Base-by-base conservation (phyloP, 2,797 vertebrate species). In the Eupleurogrammus muticus region DNA sequence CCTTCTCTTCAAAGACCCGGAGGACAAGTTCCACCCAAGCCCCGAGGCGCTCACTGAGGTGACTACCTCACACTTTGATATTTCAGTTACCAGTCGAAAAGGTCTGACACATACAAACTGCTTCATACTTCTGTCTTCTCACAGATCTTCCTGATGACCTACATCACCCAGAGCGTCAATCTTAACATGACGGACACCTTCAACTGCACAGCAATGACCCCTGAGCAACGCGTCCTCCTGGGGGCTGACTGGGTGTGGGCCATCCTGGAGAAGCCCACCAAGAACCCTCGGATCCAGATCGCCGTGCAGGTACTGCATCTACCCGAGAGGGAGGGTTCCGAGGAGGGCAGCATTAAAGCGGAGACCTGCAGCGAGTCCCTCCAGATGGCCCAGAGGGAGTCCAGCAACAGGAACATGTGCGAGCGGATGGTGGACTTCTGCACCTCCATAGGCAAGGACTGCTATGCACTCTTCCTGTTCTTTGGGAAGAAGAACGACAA, bases 231-330 rank as follows among this genome's bases (percentile, higher is more conserved):
- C 38, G 52, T 94, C 70, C 90, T 95, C 10, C 80, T 95, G 28
- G 94, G 94, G 2, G 84, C 89, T 1, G 91, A 94, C 85, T 95
- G 93, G 94, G 93, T 94, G 24, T 95, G 94, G 94, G 90, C 92
- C 1, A 13, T 93, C 35, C 51, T 94, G 52, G 88, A 94, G 24
- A 88, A 80, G 34, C 81, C 84, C 12, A 89, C 79, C 73, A 93
- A 92, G 81, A 92, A 90, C 78, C 93, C 90, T 5, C 83, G 71
- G 40, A 79, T 93, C 61, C 93, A 95, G 86, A 93, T 95, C 1
- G 92, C 85, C 0, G 91, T 94, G 21, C 93, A 89, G 69, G 91
- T 94, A 21, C 66, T 94, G 1, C 88, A 94, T 73, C 73, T 87
- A 23, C 56, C 75, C 0, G 76, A 87, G 13, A 66, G 54, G 59